Evolutionary conservation across 2,888 invertebrate genomes (phyloP).

Genomic region (Drosophila ochracea): DNA sequence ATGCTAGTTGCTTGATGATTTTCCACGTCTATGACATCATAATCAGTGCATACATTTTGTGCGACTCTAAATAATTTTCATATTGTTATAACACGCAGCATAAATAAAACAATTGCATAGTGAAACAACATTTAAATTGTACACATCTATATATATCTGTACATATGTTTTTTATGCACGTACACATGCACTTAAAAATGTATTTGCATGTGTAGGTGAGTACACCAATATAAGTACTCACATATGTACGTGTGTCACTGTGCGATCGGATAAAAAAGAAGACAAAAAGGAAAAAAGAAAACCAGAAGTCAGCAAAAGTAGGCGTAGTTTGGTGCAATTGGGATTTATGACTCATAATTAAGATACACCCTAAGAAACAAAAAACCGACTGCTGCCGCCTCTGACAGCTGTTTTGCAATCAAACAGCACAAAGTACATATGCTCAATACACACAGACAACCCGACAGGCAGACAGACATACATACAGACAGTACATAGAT

Average conservation of each 20-base stretch:
- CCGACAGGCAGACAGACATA: conserved; percentile 20
- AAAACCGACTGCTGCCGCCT: conserved; percentile 37
- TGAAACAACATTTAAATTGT: conserved; percentile 20
- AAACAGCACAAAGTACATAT: conserved; percentile 53
- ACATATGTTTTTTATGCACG: conserved; percentile 31
- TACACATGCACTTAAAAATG: conserved; percentile 38
- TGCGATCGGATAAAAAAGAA: conserved; percentile 63
- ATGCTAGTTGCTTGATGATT: conserved; percentile 40
- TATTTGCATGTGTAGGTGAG: conserved; percentile 51
- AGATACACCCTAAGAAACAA: conserved; percentile 64
- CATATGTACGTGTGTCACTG: conserved; percentile 39
- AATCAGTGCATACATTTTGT: conserved; percentile 62
- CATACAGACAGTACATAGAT: conserved; percentile 28
- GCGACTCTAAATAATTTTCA: conserved; percentile 50
- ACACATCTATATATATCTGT: conserved; percentile 21
- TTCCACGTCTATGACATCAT: conserved; percentile 72
- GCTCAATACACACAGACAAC: conserved; percentile 15
- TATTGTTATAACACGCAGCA: conserved; percentile 45
- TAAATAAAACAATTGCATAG: conserved; percentile 26
- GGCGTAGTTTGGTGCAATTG: conserved; percentile 71
- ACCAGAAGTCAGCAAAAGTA: conserved; percentile 56
- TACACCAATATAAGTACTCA: conserved; percentile 54
- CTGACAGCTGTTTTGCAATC: conserved; percentile 68
- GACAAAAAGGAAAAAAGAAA: conserved; percentile 32
- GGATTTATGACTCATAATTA: conserved; percentile 74